Percentiles rank a stretch among this genome's conserved stretches.
Evolutionary conservation across 2,113 vertebrate species (phyloP).

Genomic region (Pachypanchax playfairii): DNA sequence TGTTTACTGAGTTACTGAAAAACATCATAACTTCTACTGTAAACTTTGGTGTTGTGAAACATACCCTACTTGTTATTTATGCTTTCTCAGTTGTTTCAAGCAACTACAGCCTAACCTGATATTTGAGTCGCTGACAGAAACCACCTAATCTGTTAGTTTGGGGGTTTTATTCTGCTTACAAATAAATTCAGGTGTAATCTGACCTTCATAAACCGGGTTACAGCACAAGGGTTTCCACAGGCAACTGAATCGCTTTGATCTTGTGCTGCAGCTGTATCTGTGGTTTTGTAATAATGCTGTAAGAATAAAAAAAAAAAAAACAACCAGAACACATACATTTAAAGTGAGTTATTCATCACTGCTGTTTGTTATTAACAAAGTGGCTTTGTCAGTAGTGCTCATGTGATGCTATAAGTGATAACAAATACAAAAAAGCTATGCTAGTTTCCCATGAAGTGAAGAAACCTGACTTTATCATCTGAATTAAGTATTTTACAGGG

Average conservation of each 20-base stretch:
- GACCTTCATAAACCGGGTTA: constrained; percentile 15
- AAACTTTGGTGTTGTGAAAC: neutral
- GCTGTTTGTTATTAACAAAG: neutral
- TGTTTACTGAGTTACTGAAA: constrained; percentile 7
- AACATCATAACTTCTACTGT: neutral
- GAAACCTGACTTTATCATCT: neutral
- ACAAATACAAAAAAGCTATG: neutral
- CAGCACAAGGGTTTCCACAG: constrained; percentile 1
- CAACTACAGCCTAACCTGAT: neutral
- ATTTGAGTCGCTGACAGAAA: neutral
- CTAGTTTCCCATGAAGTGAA: constrained; percentile 8
- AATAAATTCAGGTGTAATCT: constrained; percentile 12
- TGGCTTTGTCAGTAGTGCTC: neutral
- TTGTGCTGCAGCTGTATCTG: constrained; percentile 6
- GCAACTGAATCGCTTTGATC: constrained; percentile 4
- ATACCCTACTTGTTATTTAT: neutral
- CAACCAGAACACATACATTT: no score
- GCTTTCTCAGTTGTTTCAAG: neutral
- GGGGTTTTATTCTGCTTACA: neutral
- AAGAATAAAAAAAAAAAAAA: neutral
- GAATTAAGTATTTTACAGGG: constrained; percentile 5
- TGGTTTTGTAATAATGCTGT: neutral
- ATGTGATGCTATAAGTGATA: neutral
- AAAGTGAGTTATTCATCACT: no score
- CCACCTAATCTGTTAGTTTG: neutral